Evolutionary conservation across 1,140 invertebrate genomes (phyloP), one percentile per base, ranked within the genome.

Genomic region (Cotesia typhae): DNA sequence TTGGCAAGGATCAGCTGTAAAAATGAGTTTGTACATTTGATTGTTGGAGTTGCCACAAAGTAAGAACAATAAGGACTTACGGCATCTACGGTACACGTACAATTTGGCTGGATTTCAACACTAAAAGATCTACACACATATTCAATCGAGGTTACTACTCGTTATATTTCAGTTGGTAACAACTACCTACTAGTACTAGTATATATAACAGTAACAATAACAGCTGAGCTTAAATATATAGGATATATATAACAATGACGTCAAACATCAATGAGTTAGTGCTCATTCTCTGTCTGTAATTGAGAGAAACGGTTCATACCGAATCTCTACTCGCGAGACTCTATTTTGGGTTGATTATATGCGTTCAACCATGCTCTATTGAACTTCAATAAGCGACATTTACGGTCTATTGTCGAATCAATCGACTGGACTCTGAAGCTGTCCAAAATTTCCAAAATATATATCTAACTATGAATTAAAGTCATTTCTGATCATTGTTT

Each of bases 261-360:
- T 60, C n/a, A 10, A 17, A 20, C 53, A n/a, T 35, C 60, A 20
- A 37, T 28, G 20, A n/a, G 63, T 36, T 41, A 4, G 3, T n/a
- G 14, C 47, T n/a, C 20, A 66, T 66, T 66, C 41, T 66, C 36
- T 63, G 10, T 37, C 59, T 47, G 41, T 47, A 71, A 61, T 64
- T 71, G 69, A 52, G 37, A 51, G 41, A 37, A 47, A 36, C 35
- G 17, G 37, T 38, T 28, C 7, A 17, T 64, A 47, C 36, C 60
- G 28, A 28, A 28, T 1, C 28, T 28, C 28, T 28, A 28, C 3
- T 47, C 69, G 60, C 17, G 57, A 60, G 37, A 57, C 57, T 65
- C 61, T 52, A 71, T 71, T 71, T 71, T 47, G 28, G 60, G 51
- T 71, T 71, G 70, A 71, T 71, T 71, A 71, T 63, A 71, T 71